Evolutionary conservation across 2,113 vertebrate genomes (phyloP).

Genomic region (Thalassoma bifasciatum): DNA sequence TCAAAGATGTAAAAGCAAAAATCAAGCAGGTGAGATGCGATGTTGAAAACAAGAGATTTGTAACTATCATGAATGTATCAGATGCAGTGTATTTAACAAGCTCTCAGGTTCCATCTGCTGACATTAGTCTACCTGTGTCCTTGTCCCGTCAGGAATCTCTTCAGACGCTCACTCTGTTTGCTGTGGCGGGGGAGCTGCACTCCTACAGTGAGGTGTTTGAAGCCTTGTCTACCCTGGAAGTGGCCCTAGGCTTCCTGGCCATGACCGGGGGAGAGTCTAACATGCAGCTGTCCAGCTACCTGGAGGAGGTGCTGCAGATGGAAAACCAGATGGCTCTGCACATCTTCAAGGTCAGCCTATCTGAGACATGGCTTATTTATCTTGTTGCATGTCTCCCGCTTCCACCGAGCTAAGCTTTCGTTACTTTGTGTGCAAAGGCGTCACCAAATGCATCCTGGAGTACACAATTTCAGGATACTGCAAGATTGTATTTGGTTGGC

Average conservation of each 20-base stretch:
- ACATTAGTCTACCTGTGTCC: not conserved
- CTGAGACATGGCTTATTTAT: slow-evolving; percentile 14
- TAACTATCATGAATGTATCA: not conserved
- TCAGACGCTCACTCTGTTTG: slow-evolving; percentile 76
- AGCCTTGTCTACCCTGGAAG: slow-evolving; percentile 87
- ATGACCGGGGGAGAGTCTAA: slow-evolving; percentile 86
- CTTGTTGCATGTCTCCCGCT: not conserved
- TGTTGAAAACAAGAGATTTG: not conserved
- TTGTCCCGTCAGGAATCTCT: slow-evolving; percentile 83
- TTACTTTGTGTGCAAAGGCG: slow-evolving; percentile 6
- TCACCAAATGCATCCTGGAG: not conserved
- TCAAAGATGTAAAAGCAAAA: slow-evolving; percentile 86
- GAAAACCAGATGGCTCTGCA: slow-evolving; percentile 84
- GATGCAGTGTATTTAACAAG: not conserved
- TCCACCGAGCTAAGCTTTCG: slow-evolving; percentile 3
- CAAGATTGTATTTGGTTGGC: not conserved
- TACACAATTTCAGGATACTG: not conserved
- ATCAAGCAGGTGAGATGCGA: slow-evolving; percentile 85
- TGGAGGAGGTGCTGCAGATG: slow-evolving; percentile 90
- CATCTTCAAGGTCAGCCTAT: slow-evolving; percentile 86
- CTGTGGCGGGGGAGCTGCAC: slow-evolving; percentile 87
- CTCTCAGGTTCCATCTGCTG: not conserved
- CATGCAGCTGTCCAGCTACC: slow-evolving; percentile 85
- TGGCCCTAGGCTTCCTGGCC: slow-evolving; percentile 91
- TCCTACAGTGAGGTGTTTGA: slow-evolving; percentile 94